Percentiles rank a stretch among this genome's conserved stretches.
Evolutionary conservation across 1,140 invertebrate species (phyloP).

Genomic region (Leptinotarsa texana): DNA sequence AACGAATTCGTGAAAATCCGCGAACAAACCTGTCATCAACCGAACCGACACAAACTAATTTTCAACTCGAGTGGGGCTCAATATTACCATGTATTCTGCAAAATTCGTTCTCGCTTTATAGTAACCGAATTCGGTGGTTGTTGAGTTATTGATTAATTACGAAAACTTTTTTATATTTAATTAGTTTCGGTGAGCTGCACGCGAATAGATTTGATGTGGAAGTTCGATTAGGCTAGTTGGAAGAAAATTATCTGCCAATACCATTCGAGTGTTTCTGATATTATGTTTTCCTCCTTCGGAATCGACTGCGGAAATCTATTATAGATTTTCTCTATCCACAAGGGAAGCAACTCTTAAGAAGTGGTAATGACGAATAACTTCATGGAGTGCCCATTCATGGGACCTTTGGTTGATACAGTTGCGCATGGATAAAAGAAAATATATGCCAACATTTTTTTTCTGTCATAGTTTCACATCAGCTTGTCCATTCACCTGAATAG

Average conservation of each 20-base stretch:
- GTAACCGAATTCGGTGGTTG: not conserved
- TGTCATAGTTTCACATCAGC: no score
- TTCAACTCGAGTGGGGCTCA: not conserved
- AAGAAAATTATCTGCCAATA: not conserved
- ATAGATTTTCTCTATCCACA: no score
- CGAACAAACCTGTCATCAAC: not conserved
- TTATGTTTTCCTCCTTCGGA: not conserved
- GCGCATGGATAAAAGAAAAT: no score
- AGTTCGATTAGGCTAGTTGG: conserved; percentile 16
- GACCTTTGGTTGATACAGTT: no score
- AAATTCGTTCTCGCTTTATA: conserved; percentile 4
- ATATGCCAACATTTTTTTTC: no score
- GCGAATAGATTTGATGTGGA: conserved; percentile 2
- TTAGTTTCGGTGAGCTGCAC: not conserved
- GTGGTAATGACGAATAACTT: no score
- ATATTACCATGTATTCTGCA: conserved; percentile 1
- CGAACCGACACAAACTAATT: conserved; percentile 9
- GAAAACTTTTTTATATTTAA: conserved; percentile 15
- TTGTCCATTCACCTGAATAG: no score
- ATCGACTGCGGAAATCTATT: no score
- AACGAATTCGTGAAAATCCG: not conserved
- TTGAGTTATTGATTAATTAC: conserved; percentile 22
- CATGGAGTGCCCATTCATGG: no score
- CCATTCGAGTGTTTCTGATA: not conserved
- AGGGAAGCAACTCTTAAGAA: no score